Evolutionary conservation across 2,797 vertebrate species (phyloP).

Genomic region (Lepidocolaptes lacrymiger): DNA sequence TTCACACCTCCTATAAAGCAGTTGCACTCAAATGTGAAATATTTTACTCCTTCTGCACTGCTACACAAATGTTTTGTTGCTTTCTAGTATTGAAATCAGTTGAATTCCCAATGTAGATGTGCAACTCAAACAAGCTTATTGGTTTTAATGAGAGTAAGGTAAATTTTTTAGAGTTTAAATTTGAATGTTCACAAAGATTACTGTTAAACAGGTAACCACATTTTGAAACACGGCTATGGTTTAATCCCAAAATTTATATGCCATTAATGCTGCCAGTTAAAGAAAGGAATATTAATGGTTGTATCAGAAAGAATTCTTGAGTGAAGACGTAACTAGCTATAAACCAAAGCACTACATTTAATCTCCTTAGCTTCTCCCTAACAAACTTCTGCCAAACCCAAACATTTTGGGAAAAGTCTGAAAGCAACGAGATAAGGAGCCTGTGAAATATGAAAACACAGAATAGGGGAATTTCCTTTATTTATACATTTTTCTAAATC

Average conservation of each 20-base stretch:
- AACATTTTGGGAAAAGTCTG: not conserved
- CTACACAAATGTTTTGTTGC: not conserved
- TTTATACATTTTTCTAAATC: not conserved
- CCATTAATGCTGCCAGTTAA: not conserved
- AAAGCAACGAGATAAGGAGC: not conserved
- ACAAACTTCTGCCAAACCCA: not conserved
- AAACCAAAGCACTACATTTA: not conserved
- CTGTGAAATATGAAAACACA: not conserved
- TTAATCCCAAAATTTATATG: not conserved
- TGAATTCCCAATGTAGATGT: accelerated
- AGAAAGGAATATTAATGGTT: not conserved
- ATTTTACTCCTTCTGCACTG: not conserved
- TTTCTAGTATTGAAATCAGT: not conserved
- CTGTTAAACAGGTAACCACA: not conserved
- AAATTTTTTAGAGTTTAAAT: not conserved
- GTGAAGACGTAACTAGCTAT: not conserved
- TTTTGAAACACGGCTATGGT: not conserved
- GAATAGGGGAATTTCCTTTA: not conserved
- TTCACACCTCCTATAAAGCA: not conserved
- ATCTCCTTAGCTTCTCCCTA: not conserved
- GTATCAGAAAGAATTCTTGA: not conserved
- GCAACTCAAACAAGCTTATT: not conserved
- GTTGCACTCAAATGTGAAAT: not conserved
- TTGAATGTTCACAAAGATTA: not conserved
- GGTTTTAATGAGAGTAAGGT: not conserved